These are phyloP conservation scores for Laspeyria flexula DNA, from an alignment of 2,888 invertebrate species.

Conservation along the genomic window DNA sequence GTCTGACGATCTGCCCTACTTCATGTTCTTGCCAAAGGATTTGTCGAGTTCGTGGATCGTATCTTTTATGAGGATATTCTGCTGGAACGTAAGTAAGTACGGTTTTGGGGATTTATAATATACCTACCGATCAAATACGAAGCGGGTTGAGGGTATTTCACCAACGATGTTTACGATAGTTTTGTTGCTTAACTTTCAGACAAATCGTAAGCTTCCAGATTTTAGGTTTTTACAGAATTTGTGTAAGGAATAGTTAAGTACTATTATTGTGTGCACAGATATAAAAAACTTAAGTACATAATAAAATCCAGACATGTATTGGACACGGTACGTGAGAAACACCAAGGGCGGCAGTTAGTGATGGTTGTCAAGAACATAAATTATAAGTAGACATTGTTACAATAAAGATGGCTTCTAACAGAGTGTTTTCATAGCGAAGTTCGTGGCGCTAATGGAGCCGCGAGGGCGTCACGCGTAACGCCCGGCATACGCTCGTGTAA, in stretches of 20 bases:
- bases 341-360: conserved; percentile 65
- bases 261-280: conserved; percentile 8
- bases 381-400: conserved; percentile 79
- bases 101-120: conserved; percentile 79
- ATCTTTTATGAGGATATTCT: conserved; percentile 81
- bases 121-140: conserved; percentile 61
- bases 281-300: conserved; percentile 46
- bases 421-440: conserved; percentile 79
- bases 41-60: conserved; percentile 82
- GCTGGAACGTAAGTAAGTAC: conserved; percentile 76
- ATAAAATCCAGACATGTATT: conserved; percentile 72
- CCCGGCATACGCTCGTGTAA: conserved; percentile 79
- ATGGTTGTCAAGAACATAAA: conserved; percentile 80
- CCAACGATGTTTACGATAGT: conserved; percentile 12
- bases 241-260: neutral
- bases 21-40: conserved; percentile 84
- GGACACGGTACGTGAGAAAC: conserved; percentile 60
- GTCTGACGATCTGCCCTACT: conserved; percentile 83
- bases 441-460: conserved; percentile 72
- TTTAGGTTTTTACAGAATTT: neutral
- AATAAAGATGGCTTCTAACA: conserved; percentile 70
- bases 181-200: conserved; percentile 1
- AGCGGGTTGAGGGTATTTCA: conserved; percentile 21
- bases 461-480: conserved; percentile 79
- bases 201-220: neutral